phyloP scores from a whole-genome alignment of 2,888 invertebrate species.

The Mantis religiosa region DNA sequence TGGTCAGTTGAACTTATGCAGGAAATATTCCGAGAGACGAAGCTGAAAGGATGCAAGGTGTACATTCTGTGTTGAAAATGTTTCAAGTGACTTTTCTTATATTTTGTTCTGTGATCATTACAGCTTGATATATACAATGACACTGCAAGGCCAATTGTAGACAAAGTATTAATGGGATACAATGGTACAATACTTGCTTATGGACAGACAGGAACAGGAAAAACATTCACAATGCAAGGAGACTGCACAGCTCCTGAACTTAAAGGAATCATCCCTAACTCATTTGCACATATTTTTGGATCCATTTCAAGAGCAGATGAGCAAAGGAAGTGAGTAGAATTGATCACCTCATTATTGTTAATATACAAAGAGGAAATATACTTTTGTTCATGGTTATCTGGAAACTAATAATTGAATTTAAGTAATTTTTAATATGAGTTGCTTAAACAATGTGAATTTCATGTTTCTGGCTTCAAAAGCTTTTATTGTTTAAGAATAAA shows the following conservation, averaged over 20 bases:
- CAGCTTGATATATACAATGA: conserved; percentile 93
- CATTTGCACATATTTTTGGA: conserved; percentile 97
- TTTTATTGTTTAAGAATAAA: no score
- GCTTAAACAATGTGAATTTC: no score
- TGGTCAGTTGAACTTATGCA: no score
- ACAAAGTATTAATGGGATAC: conserved; percentile 93
- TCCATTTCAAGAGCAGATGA: conserved; percentile 92
- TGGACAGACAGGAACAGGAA: conserved; percentile 94
- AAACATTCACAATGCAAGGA: conserved; percentile 98
- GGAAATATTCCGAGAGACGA: no score
- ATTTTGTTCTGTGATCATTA: conserved; percentile 30
- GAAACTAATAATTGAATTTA: no score
- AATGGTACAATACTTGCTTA: conserved; percentile 92
- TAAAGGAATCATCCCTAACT: conserved; percentile 96
- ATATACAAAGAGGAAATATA: no score
- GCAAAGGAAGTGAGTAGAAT: conserved; percentile 69
- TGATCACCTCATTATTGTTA: background rate
- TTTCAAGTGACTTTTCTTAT: background rate
- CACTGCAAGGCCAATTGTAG: conserved; percentile 93
- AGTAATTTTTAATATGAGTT: no score
- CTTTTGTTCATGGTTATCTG: no score
- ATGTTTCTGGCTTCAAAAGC: no score
- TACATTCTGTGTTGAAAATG: background rate
- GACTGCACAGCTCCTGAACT: conserved; percentile 80
- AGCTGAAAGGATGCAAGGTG: no score